Conservation (phyloP, 2,888 invertebrate species). For the Anoncus sp. region DNA sequence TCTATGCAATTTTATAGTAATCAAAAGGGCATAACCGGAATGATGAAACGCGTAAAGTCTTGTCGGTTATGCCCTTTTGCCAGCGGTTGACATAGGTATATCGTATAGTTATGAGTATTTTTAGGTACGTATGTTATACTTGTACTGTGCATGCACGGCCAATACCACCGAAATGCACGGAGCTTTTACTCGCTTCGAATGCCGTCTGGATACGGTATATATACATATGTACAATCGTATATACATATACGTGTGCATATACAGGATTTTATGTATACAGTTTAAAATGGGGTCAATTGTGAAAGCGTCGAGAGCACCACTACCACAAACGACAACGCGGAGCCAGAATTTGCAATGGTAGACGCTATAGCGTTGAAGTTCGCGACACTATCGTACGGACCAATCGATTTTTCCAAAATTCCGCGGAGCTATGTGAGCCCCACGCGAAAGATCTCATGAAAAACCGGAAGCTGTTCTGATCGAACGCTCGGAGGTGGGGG, state of each 20-base stretch:
- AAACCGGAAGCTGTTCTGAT: conserved; percentile 48
- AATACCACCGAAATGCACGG: conserved; percentile 49
- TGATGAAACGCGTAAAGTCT: neutral
- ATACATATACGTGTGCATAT: conserved; percentile 34
- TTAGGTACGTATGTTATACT: conserved; percentile 1
- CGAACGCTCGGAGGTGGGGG: conserved; percentile 24
- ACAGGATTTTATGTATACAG: conserved; percentile 35
- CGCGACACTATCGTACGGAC: conserved; percentile 29
- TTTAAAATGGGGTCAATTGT: conserved; percentile 76
- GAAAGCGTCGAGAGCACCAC: conserved; percentile 67
- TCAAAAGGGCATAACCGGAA: neutral
- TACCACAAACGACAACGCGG: conserved; percentile 51
- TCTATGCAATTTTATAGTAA: neutral
- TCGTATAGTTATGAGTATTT: too few species aligned
- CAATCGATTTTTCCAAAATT: conserved; percentile 55
- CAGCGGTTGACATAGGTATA: neutral
- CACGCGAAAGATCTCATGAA: conserved; percentile 39
- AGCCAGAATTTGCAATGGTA: conserved; percentile 54
- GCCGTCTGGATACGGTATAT: conserved; percentile 23
- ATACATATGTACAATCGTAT: conserved; percentile 11
- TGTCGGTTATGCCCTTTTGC: conserved; percentile 8
- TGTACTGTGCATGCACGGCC: conserved; percentile 21
- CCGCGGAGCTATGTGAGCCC: conserved; percentile 9
- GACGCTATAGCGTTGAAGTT: conserved; percentile 17
- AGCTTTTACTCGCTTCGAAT: conserved; percentile 57